phyloP scores from a whole-genome alignment of 2,113 vertebrate genomes.

The Rhagologus leucostigma region DNA sequence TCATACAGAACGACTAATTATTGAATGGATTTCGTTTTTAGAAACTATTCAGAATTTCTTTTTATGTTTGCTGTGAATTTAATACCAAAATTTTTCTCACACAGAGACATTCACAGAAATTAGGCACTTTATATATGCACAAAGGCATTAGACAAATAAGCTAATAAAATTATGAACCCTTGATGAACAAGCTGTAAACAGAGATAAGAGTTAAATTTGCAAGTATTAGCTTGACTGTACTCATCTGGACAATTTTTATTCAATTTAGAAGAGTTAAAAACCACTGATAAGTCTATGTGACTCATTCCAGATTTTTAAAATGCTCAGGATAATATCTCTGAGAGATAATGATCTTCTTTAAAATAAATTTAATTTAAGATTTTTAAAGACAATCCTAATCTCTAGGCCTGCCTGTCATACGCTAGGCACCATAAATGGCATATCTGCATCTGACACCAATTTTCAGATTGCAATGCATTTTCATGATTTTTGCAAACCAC shows the following conservation, averaged over 20 bases:
- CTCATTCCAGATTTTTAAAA: not conserved
- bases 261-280: not conserved
- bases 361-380: not conserved
- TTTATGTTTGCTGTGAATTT: not conserved
- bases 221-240: not conserved
- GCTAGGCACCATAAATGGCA: not conserved
- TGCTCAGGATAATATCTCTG: not conserved
- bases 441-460: not conserved
- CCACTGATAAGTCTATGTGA: not conserved
- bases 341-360: not conserved
- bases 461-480: not conserved
- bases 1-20: not conserved
- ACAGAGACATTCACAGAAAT: not conserved
- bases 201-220: not conserved
- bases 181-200: not conserved
- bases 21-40: not conserved
- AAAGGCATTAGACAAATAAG: not conserved
- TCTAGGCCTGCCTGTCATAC: not conserved
- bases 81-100: not conserved
- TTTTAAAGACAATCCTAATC: not conserved
- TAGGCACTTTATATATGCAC: not conserved
- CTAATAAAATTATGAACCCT: not conserved
- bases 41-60: not conserved
- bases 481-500: not conserved
- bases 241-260: not conserved